Base-by-base conservation (phyloP, 2,797 vertebrate species). In the Poliocrania exsul region DNA sequence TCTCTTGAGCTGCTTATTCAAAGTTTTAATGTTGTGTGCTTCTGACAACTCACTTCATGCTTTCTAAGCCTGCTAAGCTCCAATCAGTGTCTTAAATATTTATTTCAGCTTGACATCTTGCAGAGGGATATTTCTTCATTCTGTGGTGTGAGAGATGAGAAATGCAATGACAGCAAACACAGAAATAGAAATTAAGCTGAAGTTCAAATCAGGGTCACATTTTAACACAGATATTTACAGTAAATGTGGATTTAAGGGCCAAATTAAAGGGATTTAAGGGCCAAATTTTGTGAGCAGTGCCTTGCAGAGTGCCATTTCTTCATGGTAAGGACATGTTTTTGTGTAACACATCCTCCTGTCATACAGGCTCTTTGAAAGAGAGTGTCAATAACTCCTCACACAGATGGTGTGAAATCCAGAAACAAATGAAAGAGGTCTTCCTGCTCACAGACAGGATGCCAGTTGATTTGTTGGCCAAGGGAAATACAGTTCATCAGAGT, bases 31-130 rank as follows among this genome's bases (percentile, higher is more conserved):
- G 47, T 46, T 86, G 35, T 90, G 64, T 88, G 88, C 51, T 94
- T 90, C 90, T 93, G 78, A 94, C 93, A 95, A 70, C 57, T 82
- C 74, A 57, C 29, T 92, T 92, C 72, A 44, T 82, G 72, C 64
- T 77, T 92, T 73, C 83, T 85, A 91, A 95, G 86, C 81, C 92
- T 89, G 57, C 77, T 93, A 85, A 95, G 71, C 74, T 74, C 83
- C 21, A 6, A 46, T 92, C 56, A 71, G 56, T 67, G 67, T 50
- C 86, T 95, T 93, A 94, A 95, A 93, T 95, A 94, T 87, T 95
- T 94, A 87, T 95, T 97, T 89, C 86, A 77, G 46, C 74, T 94
- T 94, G 64, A 71, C 67, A 74, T 71, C 81, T 77, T 92, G 78
- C 88, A 82, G 57, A 67, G 67, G 88, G 79, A 86, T 94, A 61